phyloP scores from a whole-genome alignment of 2,797 vertebrate genomes.

The Sorex maritimensis region DNA sequence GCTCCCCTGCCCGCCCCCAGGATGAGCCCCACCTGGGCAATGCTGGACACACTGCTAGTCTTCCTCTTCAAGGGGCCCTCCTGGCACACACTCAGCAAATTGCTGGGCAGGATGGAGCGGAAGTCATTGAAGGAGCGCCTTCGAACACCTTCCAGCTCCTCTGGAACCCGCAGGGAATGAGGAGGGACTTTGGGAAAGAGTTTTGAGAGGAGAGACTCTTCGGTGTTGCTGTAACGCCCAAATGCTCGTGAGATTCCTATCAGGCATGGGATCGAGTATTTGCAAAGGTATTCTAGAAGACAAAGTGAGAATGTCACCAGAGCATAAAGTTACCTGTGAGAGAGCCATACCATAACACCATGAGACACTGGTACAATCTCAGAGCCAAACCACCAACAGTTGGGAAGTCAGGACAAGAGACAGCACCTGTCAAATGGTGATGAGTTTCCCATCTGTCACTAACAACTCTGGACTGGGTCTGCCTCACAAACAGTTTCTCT shows the following conservation, averaged over 20 bases:
- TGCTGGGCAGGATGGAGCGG: conserved; percentile 98
- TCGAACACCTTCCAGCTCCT: conserved; percentile 93
- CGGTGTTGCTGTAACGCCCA: conserved; percentile 97
- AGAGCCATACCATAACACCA: not conserved
- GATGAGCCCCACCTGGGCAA: conserved; percentile 91
- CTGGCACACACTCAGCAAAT: conserved; percentile 95
- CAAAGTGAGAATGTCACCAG: conserved; percentile 35
- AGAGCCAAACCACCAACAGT: not conserved
- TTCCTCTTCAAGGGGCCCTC: conserved; percentile 95
- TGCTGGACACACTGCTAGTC: conserved; percentile 93
- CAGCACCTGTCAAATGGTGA: not conserved
- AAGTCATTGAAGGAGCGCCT: conserved; percentile 98
- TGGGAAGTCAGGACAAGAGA: not conserved
- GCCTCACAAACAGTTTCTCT: not conserved
- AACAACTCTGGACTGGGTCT: not conserved
- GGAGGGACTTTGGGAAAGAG: conserved; percentile 94
- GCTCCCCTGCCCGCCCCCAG: not conserved
- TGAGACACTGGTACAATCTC: not conserved
- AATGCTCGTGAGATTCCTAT: conserved; percentile 97
- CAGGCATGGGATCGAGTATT: conserved; percentile 95
- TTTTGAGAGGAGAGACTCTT: conserved; percentile 97
- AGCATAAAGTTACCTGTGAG: not conserved
- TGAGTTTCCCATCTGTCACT: not conserved
- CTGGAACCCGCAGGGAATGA: conserved; percentile 89
- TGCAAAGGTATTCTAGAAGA: conserved; percentile 95